Base-by-base conservation (phyloP, 2,113 vertebrate species). In the Lasiurus cinereus region DNA sequence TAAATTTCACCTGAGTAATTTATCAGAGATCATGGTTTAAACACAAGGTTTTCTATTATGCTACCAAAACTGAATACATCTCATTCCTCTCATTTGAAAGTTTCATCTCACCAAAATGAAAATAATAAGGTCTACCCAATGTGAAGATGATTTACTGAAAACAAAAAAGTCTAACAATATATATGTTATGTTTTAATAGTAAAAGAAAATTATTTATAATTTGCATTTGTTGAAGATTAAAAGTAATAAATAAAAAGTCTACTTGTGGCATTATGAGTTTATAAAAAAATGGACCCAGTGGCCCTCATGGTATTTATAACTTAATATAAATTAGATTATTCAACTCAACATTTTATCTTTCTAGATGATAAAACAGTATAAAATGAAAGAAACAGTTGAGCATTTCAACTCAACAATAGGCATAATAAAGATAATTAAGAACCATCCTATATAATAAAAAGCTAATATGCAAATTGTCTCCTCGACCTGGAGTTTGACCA, bases 131-230 rank as follows among this genome's bases (percentile, higher is more conserved):
- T 39, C 39, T 39, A 39, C 39, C 39, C 39, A 39, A 39, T 39
- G 39, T 39, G 39, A 39, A 39, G 39, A 39, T 39, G 39, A 39
- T 39, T 39, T 39, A 39, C 39, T 39, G 39, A 39, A 39, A 39
- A 39, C 39, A 39, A 39, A 39, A 39, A 39, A 39, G 39, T 70
- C 11, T 72, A 79, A 74, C 3, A 74, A 31, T 46, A 76, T 12
- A 16, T 70, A 69, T 8, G 54, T 19, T 59, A 56, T 29, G 18
- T 70, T 76, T 62, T 69, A 48, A 1, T n/a, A 85, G 70, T 46
- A 67, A 82, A 90, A 91, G 15, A 77, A 52, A 48, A 33, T 66
- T n/a, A 56, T 14, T 88, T 64, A 67, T 64, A 79, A 86, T 82
- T 48, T 59, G 4, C 70, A 1, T 43, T 83, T 92, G 1, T 64